Conservation (phyloP, 2,888 invertebrate genomes). For the Galeopsomyia nigrocyanea region DNA sequence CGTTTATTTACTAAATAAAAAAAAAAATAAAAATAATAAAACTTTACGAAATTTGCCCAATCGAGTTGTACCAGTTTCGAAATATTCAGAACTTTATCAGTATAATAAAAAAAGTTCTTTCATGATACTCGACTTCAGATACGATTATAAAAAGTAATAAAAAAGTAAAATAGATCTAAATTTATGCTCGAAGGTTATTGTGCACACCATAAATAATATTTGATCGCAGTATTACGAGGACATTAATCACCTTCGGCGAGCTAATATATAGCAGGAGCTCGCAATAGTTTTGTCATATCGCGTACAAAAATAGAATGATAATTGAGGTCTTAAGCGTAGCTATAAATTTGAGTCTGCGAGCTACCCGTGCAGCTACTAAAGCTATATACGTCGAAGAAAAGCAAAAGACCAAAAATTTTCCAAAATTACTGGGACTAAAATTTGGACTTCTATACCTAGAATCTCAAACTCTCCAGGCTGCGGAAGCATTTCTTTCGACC, state of each 20-base stretch:
- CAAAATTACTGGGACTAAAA: not conserved
- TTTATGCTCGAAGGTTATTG: no score
- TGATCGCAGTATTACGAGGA: not conserved
- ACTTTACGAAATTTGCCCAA: no score
- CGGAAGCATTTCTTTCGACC: constrained; percentile 42
- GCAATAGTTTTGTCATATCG: not conserved
- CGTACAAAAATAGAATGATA: constrained; percentile 26
- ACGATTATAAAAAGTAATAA: not conserved
- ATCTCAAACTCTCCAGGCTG: constrained; percentile 33
- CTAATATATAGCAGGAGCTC: constrained; percentile 5
- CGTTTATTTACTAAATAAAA: no score
- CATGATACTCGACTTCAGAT: no score
- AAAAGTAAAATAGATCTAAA: not conserved
- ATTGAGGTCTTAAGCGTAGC: constrained; percentile 9
- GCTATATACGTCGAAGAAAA: no score
- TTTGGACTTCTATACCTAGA: constrained; percentile 18
- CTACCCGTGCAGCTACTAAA: no score
- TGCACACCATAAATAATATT: constrained; percentile 2
- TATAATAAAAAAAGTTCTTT: no score
- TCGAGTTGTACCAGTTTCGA: no score
- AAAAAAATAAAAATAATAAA: no score
- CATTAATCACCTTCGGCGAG: not conserved
- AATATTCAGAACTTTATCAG: no score
- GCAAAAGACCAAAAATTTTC: no score
- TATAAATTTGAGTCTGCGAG: not conserved